These are phyloP conservation scores for Scophthalmus maximus DNA, from an alignment of 2,113 vertebrate genomes.

Conservation along the genomic window DNA sequence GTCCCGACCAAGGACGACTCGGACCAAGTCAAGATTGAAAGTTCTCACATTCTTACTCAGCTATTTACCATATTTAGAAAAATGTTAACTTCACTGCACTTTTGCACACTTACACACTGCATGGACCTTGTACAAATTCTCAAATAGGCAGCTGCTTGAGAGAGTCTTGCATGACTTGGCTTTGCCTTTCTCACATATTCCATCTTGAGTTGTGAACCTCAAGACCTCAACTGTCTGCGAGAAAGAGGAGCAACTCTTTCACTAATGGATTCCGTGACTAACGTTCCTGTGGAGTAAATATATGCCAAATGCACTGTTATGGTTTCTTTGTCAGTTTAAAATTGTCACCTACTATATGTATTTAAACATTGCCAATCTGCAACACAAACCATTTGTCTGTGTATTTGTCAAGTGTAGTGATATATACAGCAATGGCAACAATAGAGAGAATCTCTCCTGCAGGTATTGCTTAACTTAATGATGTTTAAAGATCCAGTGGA, in stretches of 20 bases:
- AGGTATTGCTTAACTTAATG: background rate
- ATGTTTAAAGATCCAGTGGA: background rate
- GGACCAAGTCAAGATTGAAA: background rate
- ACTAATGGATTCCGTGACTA: background rate
- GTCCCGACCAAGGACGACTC: background rate
- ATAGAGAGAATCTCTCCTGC: background rate
- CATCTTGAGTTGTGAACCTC: background rate
- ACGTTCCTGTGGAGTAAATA: slow-evolving; percentile 10
- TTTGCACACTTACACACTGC: background rate
- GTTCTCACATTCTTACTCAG: background rate
- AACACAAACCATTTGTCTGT: slow-evolving; percentile 1
- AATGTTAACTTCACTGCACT: background rate
- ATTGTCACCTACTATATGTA: background rate
- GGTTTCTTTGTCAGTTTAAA: slow-evolving; percentile 28
- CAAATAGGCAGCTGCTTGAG: no score
- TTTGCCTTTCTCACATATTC: background rate
- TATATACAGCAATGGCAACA: background rate
- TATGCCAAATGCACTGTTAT: slow-evolving; percentile 23
- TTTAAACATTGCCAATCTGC: slow-evolving; percentile 23
- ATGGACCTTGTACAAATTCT: no score
- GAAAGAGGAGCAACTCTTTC: background rate
- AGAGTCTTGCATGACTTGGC: background rate
- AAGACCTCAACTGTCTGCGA: background rate
- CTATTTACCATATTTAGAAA: background rate
- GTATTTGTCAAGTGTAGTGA: background rate